A percentile compares a stretch with the other conserved stretches of the same genome.
Conservation (phyloP, 2,113 vertebrate species). For the Zapornia atra region DNA sequence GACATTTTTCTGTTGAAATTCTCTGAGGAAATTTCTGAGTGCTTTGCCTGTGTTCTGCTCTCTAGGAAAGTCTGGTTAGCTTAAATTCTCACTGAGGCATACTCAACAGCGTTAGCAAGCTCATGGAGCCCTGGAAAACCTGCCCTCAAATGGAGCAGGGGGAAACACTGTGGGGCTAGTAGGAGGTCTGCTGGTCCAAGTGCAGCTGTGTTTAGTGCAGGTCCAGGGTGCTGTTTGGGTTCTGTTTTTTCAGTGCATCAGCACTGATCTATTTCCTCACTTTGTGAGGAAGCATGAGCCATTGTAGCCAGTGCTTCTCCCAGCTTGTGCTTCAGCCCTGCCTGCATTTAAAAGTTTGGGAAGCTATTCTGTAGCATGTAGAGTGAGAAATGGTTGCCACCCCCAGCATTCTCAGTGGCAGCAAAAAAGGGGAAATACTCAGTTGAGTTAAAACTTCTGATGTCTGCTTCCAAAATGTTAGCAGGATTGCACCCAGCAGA, state of each 20-base stretch:
- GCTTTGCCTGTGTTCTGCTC: not conserved
- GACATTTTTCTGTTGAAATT: not conserved
- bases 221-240: not conserved
- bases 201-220: not conserved
- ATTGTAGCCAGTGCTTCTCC: not conserved
- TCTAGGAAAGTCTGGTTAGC: not conserved
- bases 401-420: not conserved
- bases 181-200: not conserved
- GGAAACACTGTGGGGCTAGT: not conserved
- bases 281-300: not conserved
- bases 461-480: not conserved
- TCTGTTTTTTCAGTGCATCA: not conserved
- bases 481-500: rapidly evolving
- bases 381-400: not conserved
- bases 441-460: rapidly evolving
- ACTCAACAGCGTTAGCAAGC: not conserved
- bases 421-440: not conserved
- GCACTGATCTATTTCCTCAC: not conserved
- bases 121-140: not conserved
- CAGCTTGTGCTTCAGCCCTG: not conserved
- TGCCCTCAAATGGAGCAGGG: not conserved
- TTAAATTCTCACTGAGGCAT: not conserved
- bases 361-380: not conserved
- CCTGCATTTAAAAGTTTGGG: not conserved
- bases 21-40: too few species aligned